Base-by-base conservation (phyloP, 2,888 invertebrate species). In the Leuctra nigra region DNA sequence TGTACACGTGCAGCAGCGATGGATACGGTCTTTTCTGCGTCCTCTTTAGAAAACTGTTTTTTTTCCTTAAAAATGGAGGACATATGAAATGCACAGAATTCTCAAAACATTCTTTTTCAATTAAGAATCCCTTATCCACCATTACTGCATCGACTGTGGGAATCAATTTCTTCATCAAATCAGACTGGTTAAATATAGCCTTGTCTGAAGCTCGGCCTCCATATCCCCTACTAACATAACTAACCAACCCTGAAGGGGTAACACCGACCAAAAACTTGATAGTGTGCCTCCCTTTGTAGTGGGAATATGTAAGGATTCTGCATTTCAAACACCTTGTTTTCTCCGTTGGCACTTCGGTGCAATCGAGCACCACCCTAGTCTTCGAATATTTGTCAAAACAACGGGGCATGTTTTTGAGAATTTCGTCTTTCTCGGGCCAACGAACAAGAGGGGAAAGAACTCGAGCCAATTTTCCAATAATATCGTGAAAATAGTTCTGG, bases 121-220 rank as follows among this genome's bases (percentile, higher is more conserved):
- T 61, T 4, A 62, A 55, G 58, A 67, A 67, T 7, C 63, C 66
- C 55, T 64, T 67, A 23, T 65, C 63, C 1, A 64, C 60, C 65
- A 66, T 66, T 6, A 68, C 41, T n/a, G 62, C 62, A 55, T 63
- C 62, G 7, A 14, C 2, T 3, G 4, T 6, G 2, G 47, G 47
- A 2, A 9, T 4, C 38, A 48, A 47, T 22, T 58, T 59, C 16
- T 46, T 6, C 24, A 55, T 48, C 24, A 59, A 47, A 33, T 46
- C 52, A 33, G 50, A 44, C 1, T 41, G 38, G 25, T 38, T 24
- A 44, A 56, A 56, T 29, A 60, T 47, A 47, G 39, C 53, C 38
- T 56, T 61, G 39, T 61, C 59, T 33, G 57, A 57, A 38, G 57
- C 59, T 38, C 59, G 44, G 13, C 59, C 57, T 25, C 57, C 61